Conservation (phyloP, 2,797 vertebrate species). For the Steatocranus sp. region DNA sequence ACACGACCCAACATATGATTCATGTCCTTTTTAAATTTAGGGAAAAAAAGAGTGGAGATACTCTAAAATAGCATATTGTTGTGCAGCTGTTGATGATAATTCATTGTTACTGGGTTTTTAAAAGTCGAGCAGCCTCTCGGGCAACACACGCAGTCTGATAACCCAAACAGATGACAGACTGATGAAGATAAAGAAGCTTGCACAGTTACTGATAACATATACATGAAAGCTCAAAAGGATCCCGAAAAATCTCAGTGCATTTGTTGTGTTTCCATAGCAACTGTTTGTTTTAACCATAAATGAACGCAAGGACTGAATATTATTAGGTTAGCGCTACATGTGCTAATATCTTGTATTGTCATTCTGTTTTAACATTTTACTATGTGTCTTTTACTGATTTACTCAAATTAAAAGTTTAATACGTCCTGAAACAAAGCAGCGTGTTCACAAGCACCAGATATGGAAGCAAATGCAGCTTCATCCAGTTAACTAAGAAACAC, state of each 20-base stretch:
- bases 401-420: neutral
- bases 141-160: accelerated
- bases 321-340: neutral
- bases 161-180: neutral
- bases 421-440: neutral
- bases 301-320: neutral
- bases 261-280: neutral
- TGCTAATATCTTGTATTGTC: neutral
- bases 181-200: neutral
- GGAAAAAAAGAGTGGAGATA: accelerated
- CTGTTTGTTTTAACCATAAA: neutral
- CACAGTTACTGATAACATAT: neutral
- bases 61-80: neutral
- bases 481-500: neutral
- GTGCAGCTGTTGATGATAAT: neutral
- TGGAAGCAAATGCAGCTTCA: neutral
- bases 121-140: neutral
- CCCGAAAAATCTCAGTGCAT: neutral
- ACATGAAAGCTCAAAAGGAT: neutral
- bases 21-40: neutral
- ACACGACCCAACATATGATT: accelerated
- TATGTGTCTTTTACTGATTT: neutral
- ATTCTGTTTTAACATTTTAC: neutral
- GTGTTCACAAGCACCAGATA: neutral
- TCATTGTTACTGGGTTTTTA: neutral